Conservation (phyloP, 2,888 invertebrate genomes). For the Parnassius apollo region DNA sequence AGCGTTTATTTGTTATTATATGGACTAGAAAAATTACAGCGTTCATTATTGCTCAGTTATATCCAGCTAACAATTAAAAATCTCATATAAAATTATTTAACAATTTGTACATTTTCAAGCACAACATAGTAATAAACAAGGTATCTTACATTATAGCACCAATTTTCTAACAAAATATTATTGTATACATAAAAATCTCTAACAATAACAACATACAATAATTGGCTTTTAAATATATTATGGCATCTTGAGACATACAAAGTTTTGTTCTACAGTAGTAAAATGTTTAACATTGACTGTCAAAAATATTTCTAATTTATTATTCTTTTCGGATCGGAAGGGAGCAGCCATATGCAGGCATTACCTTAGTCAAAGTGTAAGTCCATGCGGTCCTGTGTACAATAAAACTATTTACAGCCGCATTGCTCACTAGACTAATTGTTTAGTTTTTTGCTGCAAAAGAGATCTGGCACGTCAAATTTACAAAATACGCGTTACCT, state of each 20-base stretch:
- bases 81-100: slow-evolving; percentile 60
- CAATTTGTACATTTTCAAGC: slow-evolving; percentile 56
- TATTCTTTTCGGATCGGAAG: no score
- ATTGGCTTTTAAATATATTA: slow-evolving; percentile 3
- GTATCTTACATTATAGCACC: slow-evolving; percentile 37
- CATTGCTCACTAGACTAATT: no score
- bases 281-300: no score
- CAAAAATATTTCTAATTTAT: no score
- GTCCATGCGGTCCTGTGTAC: no score
- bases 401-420: no score
- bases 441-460: no score
- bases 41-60: slow-evolving; percentile 47
- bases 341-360: no score
- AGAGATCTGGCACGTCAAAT: no score
- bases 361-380: no score
- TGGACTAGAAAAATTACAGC: slow-evolving; percentile 71
- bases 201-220: slow-evolving; percentile 8
- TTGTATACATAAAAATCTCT: slow-evolving; percentile 15
- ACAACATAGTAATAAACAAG: slow-evolving; percentile 50
- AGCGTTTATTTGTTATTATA: slow-evolving; percentile 66
- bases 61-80: slow-evolving; percentile 45
- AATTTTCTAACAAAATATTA: slow-evolving; percentile 13
- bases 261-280: slow-evolving; percentile 2
- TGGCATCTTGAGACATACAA: slow-evolving; percentile 20
- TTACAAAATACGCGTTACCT: no score